Evolutionary conservation across 2,888 invertebrate genomes (phyloP).

Genomic region (Trichacis sp.): DNA sequence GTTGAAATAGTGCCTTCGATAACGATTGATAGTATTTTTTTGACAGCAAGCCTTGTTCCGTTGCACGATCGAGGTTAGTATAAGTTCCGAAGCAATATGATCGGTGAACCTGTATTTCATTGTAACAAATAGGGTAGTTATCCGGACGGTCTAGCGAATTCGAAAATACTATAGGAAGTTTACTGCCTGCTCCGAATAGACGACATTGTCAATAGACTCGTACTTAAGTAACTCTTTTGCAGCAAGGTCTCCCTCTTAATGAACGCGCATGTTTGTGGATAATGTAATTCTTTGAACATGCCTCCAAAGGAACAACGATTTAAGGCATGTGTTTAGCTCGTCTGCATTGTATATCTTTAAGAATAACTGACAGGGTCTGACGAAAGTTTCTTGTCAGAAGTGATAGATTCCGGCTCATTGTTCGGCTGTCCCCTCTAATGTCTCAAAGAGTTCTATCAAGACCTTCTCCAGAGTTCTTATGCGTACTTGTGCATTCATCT

Average conservation of each 20-base stretch:
- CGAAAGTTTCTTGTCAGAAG: constrained; percentile 49
- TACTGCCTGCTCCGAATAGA: not conserved
- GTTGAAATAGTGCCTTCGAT: not conserved
- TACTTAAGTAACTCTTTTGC: not conserved
- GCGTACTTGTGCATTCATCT: constrained; percentile 54
- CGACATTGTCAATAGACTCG: not conserved
- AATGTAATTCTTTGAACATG: constrained; percentile 32
- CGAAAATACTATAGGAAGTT: not conserved
- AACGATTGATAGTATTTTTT: not conserved
- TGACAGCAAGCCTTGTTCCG: constrained; percentile 27
- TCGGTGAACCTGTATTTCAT: constrained; percentile 13
- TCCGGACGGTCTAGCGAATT: constrained; percentile 1
- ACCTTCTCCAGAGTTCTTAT: constrained; percentile 8
- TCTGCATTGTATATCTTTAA: constrained; percentile 38
- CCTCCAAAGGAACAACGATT: constrained; percentile 21
- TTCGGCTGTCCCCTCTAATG: constrained; percentile 26
- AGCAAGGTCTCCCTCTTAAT: constrained; percentile 14
- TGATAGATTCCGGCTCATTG: constrained; percentile 42
- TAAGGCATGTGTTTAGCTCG: constrained; percentile 4
- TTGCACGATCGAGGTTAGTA: constrained; percentile 33
- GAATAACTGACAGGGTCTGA: constrained; percentile 49
- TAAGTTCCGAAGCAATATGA: constrained; percentile 36
- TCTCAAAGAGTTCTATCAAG: constrained; percentile 26
- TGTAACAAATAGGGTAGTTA: not conserved
- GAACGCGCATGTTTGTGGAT: constrained; percentile 32